Percentiles rank a stretch among this genome's conserved stretches.
Conservation (phyloP, 1,140 invertebrate genomes). For the Drosophila pruinosa region DNA sequence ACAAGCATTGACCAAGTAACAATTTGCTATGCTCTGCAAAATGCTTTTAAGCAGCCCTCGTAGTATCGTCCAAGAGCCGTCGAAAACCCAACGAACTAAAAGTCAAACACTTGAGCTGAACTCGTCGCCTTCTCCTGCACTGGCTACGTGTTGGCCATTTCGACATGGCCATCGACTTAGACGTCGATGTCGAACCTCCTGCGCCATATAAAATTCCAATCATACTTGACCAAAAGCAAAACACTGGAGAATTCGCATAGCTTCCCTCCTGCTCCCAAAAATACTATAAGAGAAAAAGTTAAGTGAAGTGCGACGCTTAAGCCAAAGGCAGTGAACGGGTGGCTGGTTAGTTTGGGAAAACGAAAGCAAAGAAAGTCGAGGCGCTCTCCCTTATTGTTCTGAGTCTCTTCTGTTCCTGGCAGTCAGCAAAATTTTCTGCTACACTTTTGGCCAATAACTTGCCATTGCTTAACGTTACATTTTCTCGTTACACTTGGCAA, state of each 20-base stretch:
- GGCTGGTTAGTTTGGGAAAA: neutral
- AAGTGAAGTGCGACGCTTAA: slow-evolving; percentile 72
- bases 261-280: neutral
- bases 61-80: neutral
- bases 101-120: slow-evolving; percentile 64
- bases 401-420: slow-evolving; percentile 43
- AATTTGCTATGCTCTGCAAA: slow-evolving; percentile 79
- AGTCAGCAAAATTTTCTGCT: slow-evolving; percentile 67
- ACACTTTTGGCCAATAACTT: slow-evolving; percentile 60
- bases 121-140: slow-evolving; percentile 18
- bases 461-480: slow-evolving; percentile 45
- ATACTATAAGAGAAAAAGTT: slow-evolving; percentile 41
- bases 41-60: slow-evolving; percentile 51
- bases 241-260: slow-evolving; percentile 67
- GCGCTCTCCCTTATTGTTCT: neutral
- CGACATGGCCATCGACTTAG: slow-evolving; percentile 38
- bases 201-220: slow-evolving; percentile 78
- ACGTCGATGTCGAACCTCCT: slow-evolving; percentile 50
- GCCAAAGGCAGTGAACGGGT: slow-evolving; percentile 39
- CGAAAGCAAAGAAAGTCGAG: neutral
- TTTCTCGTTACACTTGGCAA: slow-evolving; percentile 27
- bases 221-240: slow-evolving; percentile 80
- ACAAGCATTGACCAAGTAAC: slow-evolving; percentile 66
- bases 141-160: slow-evolving; percentile 70
- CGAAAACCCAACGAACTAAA: slow-evolving; percentile 53